These are phyloP conservation scores for Brachionichthys hirsutus DNA, from an alignment of 2,113 vertebrate genomes.

Conservation along the genomic window DNA sequence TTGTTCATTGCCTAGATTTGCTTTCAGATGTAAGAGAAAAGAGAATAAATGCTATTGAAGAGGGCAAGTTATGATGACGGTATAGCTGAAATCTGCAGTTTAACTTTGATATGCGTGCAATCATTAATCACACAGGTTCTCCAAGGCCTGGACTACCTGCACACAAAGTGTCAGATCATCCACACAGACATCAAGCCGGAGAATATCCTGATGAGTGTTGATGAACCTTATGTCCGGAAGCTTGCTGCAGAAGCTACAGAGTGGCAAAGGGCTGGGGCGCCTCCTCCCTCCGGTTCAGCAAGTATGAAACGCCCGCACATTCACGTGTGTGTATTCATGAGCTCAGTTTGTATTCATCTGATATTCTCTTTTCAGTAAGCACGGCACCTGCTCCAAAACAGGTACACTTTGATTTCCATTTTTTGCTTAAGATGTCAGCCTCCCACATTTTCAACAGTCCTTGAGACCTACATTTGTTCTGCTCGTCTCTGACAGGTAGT, in stretches of 20 bases:
- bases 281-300: slow-evolving; percentile 95
- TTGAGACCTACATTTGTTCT: not conserved
- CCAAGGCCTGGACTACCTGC: slow-evolving; percentile 95
- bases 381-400: slow-evolving; percentile 96
- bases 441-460: not conserved
- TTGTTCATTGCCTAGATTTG: not conserved
- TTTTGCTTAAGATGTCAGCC: not conserved
- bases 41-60: not conserved
- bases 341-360: slow-evolving; percentile 15
- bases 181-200: slow-evolving; percentile 98
- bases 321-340: not conserved
- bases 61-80: too few relatives aligned
- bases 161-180: slow-evolving; percentile 95
- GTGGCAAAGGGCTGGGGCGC: slow-evolving; percentile 95
- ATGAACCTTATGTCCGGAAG: slow-evolving; percentile 88
- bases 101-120: not conserved
- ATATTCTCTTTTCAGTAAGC: slow-evolving; percentile 85
- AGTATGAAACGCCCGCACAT: slow-evolving; percentile 69
- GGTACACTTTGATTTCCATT: slow-evolving; percentile 74
- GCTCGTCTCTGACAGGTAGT: slow-evolving; percentile 73
- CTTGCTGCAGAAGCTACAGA: slow-evolving; percentile 96
- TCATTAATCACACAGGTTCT: slow-evolving; percentile 81
- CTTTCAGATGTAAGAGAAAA: not conserved
- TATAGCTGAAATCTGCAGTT: too few relatives aligned
- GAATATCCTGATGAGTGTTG: slow-evolving; percentile 94